Base-by-base conservation (phyloP, 2,888 invertebrate genomes). In the Spodoptera exigua region DNA sequence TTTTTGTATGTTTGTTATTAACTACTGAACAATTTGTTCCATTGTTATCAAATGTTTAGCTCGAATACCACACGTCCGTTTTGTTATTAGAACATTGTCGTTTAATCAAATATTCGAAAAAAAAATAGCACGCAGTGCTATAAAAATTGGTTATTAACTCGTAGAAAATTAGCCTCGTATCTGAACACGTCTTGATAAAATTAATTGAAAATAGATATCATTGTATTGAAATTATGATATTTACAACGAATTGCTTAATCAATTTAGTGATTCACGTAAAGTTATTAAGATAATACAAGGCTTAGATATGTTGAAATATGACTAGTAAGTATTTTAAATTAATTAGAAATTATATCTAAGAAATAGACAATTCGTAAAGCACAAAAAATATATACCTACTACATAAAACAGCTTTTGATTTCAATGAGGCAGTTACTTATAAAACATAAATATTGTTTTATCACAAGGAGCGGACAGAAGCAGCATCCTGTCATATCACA, bases 1-100 rank as follows among this genome's bases (percentile, higher is more conserved):
- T 52, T 37, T 36, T 37, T 9, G n/a, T n/a, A 27, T 27, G 27
- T 27, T 27, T 41, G 13, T 45, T 35, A 41, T 63, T 53, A 45
- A 27, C 41, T 37, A 11, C 41, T 45, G 14, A 45, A 48, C 27
- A 45, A 53, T 36, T 59, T 40, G 45, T 52, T 14, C 16, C 32
- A 55, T 60, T 68, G 54, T 59, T 70, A 60, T 43, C 60, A 39
- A 27, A 52, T 35, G 37, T 65, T 58, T 47, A 51, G 32, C 40
- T 27, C 27, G 27, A 27, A 5, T 27, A 27, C 27, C 9, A 27
- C 27, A 27, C 27, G 27, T 27, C 9, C 27, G 27, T 5, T 27
- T 9, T 27, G 27, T 27, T 27, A 27, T 27, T 44, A 11, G 12
- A 49, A n/a, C 21, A 17, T 27, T 39, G 46, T 41, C 46, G 49